Conservation (phyloP, 2,888 invertebrate genomes). For the Dolomedes plantarius region DNA sequence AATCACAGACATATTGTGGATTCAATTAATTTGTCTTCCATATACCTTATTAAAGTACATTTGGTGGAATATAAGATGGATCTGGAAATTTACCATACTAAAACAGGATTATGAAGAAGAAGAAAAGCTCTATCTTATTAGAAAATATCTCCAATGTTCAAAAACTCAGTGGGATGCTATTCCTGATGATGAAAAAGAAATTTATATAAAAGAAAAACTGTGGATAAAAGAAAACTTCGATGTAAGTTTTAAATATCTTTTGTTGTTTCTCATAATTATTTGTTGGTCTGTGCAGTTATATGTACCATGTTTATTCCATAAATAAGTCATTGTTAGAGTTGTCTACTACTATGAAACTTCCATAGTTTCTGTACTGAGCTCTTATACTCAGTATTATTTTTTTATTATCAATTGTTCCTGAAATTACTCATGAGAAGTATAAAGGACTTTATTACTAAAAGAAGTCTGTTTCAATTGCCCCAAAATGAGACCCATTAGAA, state of each 20-base stretch:
- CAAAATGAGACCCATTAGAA: no score
- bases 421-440: no score
- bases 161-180: constrained; percentile 79
- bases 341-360: no score
- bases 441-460: no score
- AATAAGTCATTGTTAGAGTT: no score
- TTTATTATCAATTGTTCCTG: no score
- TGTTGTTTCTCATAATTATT: no score
- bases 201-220: constrained; percentile 85
- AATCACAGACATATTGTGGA: constrained; percentile 86
- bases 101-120: constrained; percentile 87
- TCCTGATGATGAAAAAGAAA: constrained; percentile 85
- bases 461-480: no score
- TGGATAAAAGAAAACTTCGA: constrained; percentile 89
- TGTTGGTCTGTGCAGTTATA: no score
- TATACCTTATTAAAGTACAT: constrained; percentile 80
- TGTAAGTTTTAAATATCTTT: constrained; percentile 76
- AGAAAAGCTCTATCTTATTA: constrained; percentile 89
- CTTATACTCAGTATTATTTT: no score
- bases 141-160: constrained; percentile 82
- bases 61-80: constrained; percentile 87
- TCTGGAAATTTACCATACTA: constrained; percentile 86
- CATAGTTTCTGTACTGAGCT: no score
- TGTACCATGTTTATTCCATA: no score
- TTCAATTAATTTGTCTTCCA: constrained; percentile 88